phyloP scores from a whole-genome alignment of 2,113 vertebrate genomes.

The Lota lota region DNA sequence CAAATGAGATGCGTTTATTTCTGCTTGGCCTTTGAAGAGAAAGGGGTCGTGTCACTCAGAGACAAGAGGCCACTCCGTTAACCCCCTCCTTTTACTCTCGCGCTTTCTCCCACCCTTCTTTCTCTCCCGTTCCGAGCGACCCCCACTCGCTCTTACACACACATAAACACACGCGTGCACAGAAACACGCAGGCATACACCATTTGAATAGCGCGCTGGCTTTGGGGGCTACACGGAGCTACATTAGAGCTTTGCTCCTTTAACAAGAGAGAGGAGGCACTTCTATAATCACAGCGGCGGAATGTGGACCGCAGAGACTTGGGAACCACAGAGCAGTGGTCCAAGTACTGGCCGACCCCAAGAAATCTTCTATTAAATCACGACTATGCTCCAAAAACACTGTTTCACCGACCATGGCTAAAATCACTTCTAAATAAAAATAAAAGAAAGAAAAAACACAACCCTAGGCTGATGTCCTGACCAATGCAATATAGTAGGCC shows the following conservation, averaged over 20 bases:
- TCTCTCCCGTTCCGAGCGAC: too few species aligned
- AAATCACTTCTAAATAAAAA: too few species aligned
- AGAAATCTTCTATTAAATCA: constrained; percentile 31
- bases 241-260: constrained; percentile 74
- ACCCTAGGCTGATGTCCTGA: too few species aligned
- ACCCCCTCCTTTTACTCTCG: constrained; percentile 32
- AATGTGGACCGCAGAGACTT: constrained; percentile 70
- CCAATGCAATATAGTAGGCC: too few species aligned
- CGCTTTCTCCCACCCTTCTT: constrained; percentile 12
- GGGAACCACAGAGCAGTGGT: constrained; percentile 52
- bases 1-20: constrained; percentile 72
- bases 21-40: constrained; percentile 77
- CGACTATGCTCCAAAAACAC: too few species aligned
- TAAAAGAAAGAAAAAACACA: too few species aligned
- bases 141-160: too few species aligned
- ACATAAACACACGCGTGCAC: constrained; percentile 16
- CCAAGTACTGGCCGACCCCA: constrained; percentile 46
- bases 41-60: constrained; percentile 80
- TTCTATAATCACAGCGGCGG: constrained; percentile 68
- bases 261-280: constrained; percentile 62
- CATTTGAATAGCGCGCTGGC: constrained; percentile 56
- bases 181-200: constrained; percentile 34
- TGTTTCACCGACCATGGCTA: neutral
- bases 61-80: constrained; percentile 69
- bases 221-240: constrained; percentile 67